Evolutionary conservation across 2,888 invertebrate genomes (phyloP), one percentile per base, ranked within the genome.

Genomic region (Acholoe squamosa): DNA sequence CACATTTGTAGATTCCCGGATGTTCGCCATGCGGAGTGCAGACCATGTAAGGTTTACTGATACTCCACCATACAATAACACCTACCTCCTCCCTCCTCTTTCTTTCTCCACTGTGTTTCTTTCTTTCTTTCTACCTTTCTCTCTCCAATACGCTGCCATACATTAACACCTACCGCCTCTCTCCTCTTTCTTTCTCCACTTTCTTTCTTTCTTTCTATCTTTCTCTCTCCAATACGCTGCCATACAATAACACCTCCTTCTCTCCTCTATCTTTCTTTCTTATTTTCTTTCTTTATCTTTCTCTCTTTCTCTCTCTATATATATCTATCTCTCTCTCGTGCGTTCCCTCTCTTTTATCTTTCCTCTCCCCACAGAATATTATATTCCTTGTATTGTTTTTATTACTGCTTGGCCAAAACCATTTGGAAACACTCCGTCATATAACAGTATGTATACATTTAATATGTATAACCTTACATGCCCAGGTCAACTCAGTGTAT

Each of bases 31-130:
- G 94, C 94, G 95, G 90, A 95, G 94, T 93, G 94, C 95, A 76
- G 95, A 95, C 91, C 95, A 95, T 93, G 95, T 95, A 92, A 92
- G 93, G n/a, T n/a, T n/a, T n/a, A n/a, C n/a, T n/a, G n/a, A n/a
- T n/a, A n/a, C n/a, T n/a, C n/a, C n/a, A n/a, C n/a, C n/a, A n/a
- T n/a, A n/a, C n/a, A n/a, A n/a, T n/a, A n/a, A n/a, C n/a, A n/a
- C n/a, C n/a, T n/a, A n/a, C n/a, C n/a, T n/a, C n/a, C n/a, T n/a
- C n/a, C n/a, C n/a, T n/a, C n/a, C n/a, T n/a, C n/a, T n/a, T n/a
- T n/a, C n/a, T n/a, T n/a, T n/a, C n/a, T n/a, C n/a, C n/a, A n/a
- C n/a, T n/a, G n/a, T n/a, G n/a, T n/a, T n/a, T n/a, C n/a, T n/a
- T n/a, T 19, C 54, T 54, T 54, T 19, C 54, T 54, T 54, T 54